These are phyloP conservation scores for Podotricha telesiphe DNA, from an alignment of 2,888 invertebrate genomes.

Conservation along the genomic window DNA sequence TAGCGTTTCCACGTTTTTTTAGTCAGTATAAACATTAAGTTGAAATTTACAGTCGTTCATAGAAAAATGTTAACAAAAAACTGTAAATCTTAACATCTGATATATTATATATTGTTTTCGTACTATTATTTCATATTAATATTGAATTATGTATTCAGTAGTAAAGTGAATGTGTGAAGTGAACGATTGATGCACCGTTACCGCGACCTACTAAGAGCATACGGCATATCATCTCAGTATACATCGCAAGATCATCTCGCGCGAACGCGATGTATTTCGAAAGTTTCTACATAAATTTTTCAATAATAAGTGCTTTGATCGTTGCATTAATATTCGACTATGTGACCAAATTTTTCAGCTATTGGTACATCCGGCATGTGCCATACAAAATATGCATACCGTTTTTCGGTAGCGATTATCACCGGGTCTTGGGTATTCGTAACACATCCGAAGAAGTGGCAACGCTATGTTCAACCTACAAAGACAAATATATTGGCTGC, in stretches of 20 bases:
- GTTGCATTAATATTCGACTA: conserved; percentile 72
- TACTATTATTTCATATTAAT: not conserved
- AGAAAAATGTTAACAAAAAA: not conserved
- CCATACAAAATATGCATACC: conserved; percentile 69
- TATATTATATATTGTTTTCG: too few relatives aligned
- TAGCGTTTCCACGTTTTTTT: conserved; percentile 1
- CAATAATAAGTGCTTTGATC: conserved; percentile 61
- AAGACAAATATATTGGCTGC: conserved; percentile 70
- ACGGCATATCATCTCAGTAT: conserved; percentile 55
- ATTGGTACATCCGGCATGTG: conserved; percentile 76
- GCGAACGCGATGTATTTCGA: conserved; percentile 78
- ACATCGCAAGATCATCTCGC: conserved; percentile 56
- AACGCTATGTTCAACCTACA: conserved; percentile 59
- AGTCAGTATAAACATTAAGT: conserved; percentile 8
- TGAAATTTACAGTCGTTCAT: not conserved
- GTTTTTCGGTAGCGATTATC: conserved; percentile 74
- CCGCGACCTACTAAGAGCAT: conserved; percentile 66
- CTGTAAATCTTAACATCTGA: too few relatives aligned
- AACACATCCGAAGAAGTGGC: conserved; percentile 70
- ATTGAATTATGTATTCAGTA: conserved; percentile 4
- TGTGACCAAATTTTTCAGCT: conserved; percentile 77
- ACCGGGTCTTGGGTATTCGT: conserved; percentile 65
- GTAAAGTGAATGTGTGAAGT: conserved; percentile 12
- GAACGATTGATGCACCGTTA: conserved; percentile 59
- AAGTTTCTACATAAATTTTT: conserved; percentile 71